A percentile compares a stretch with the other conserved stretches of the same genome.
Evolutionary conservation across 1,140 invertebrate species (phyloP).

Genomic region (Eupristina koningsbergeri): DNA sequence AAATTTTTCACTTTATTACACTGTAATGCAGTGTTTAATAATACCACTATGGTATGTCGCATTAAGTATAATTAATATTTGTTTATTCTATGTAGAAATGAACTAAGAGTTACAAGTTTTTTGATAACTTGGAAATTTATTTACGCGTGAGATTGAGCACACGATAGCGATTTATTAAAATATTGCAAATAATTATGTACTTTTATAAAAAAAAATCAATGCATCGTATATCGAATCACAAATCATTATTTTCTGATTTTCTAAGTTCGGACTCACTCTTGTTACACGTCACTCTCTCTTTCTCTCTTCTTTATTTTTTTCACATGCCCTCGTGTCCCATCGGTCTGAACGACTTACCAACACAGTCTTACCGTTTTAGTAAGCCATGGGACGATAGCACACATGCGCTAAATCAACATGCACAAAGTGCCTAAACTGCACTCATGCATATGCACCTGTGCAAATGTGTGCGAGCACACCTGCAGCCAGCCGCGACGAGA

Average conservation of each 20-base stretch:
- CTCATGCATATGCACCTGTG: conserved; percentile 2
- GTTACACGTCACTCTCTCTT: conserved; percentile 21
- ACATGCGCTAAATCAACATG: background rate
- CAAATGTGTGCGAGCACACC: background rate
- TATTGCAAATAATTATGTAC: no score
- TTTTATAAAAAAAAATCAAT: no score
- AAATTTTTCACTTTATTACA: background rate
- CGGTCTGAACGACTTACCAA: background rate
- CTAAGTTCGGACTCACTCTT: no score
- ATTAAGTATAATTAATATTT: no score
- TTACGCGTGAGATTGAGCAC: no score
- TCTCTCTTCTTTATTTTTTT: background rate
- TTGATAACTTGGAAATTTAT: no score
- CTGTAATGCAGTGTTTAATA: background rate
- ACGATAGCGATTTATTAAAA: no score
- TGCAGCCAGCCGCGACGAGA: conserved; percentile 34
- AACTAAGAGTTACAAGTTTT: no score
- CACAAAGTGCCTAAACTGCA: conserved; percentile 35
- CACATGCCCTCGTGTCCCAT: background rate
- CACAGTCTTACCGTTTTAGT: background rate
- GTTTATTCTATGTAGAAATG: no score
- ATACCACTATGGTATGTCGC: background rate
- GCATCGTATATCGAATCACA: no score
- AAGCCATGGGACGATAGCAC: background rate
- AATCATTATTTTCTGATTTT: no score